phyloP scores from a whole-genome alignment of 2,113 vertebrate genomes.

The Phocoena phocoena region DNA sequence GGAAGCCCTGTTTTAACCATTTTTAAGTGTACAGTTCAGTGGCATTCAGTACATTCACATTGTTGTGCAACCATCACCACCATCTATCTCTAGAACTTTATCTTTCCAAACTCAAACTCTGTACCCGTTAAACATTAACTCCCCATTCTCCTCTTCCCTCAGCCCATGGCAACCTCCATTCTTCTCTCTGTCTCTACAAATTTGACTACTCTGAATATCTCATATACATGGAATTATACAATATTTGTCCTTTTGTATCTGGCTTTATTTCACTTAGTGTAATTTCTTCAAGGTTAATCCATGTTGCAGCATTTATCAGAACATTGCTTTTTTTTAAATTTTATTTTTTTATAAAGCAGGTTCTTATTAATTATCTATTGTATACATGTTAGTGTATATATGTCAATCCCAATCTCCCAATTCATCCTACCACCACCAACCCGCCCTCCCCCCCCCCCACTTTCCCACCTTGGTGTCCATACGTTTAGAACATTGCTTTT shows the following conservation, averaged over 20 bases:
- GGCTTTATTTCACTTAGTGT: neutral
- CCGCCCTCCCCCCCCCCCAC: no score
- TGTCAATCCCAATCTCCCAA: no score
- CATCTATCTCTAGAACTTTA: neutral
- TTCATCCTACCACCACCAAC: no score
- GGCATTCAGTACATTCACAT: neutral
- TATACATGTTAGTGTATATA: no score
- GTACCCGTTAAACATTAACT: neutral
- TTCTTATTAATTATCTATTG: no score
- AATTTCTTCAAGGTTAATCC: neutral
- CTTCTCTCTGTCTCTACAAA: neutral
- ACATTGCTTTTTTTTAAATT: neutral
- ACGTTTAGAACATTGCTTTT: neutral
- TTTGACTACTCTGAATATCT: neutral
- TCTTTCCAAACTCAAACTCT: neutral
- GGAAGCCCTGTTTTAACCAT: neutral
- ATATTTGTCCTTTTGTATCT: neutral
- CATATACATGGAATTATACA: neutral
- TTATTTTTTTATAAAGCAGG: no score
- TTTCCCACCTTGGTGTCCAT: no score
- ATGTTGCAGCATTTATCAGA: neutral
- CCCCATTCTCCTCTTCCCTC: no score
- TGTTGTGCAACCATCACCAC: neutral
- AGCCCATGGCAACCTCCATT: neutral
- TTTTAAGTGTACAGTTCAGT: neutral